A percentile compares a stretch with the other conserved stretches of the same genome.
Conservation (phyloP, 2,888 invertebrate genomes). For the Hirtodrosophila duncani region DNA sequence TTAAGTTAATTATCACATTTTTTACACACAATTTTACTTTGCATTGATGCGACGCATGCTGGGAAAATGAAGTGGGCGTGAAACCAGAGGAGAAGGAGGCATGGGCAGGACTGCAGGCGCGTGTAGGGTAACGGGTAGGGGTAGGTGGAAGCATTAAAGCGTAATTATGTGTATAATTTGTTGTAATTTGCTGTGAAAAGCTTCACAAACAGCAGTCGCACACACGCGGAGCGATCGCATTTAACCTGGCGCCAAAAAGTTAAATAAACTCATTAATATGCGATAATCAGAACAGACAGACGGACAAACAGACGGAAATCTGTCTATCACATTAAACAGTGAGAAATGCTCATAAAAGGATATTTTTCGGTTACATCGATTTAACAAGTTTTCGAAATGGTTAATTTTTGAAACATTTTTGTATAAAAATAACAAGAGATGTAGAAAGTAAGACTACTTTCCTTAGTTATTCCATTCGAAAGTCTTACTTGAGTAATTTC, state of each 20-base stretch:
- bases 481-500: no score
- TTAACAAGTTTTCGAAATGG: no score
- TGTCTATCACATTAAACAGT: slow-evolving; percentile 9
- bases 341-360: background rate
- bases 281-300: slow-evolving; percentile 36
- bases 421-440: no score
- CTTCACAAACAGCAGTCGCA: slow-evolving; percentile 34
- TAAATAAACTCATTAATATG: slow-evolving; percentile 60
- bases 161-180: slow-evolving; percentile 68
- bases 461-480: no score
- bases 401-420: no score
- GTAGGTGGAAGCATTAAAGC: slow-evolving; percentile 55
- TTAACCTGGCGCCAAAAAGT: slow-evolving; percentile 53
- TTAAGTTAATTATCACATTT: slow-evolving; percentile 71
- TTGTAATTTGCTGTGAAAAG: slow-evolving; percentile 63
- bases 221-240: slow-evolving; percentile 42
- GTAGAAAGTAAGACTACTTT: no score
- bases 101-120: slow-evolving; percentile 16
- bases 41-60: slow-evolving; percentile 51
- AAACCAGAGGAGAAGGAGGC: slow-evolving; percentile 4
- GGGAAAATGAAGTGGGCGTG: slow-evolving; percentile 2
- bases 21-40: slow-evolving; percentile 72
- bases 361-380: no score
- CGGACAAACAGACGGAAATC: background rate
- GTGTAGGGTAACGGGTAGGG: no score